phyloP scores from a whole-genome alignment of 2,797 vertebrate genomes.

The Eulemur coronatus region DNA sequence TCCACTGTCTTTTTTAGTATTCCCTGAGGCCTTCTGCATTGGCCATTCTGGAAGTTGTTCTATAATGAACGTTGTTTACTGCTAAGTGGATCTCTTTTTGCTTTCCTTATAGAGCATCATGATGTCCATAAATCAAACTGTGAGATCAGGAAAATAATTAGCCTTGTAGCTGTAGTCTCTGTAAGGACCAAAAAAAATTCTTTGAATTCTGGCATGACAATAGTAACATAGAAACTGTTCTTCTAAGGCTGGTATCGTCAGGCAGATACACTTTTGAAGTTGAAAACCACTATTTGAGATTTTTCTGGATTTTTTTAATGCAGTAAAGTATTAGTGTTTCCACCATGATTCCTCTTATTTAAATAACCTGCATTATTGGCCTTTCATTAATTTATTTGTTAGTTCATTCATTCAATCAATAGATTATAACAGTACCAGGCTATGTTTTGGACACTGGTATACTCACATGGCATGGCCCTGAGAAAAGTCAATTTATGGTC shows the following conservation, averaged over 20 bases:
- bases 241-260: not conserved
- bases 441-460: not conserved
- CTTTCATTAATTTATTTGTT: not conserved
- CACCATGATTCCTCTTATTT: not conserved
- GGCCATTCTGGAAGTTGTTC: not conserved
- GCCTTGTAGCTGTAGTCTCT: not conserved
- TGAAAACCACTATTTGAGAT: not conserved
- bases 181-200: not conserved
- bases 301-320: not conserved
- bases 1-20: not conserved
- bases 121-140: conserved; percentile 40
- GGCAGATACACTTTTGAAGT: not conserved
- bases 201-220: not conserved
- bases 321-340: not conserved
- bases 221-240: not conserved
- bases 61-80: conserved; percentile 40
- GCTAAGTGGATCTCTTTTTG: not conserved
- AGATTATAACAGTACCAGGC: not conserved
- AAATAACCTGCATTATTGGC: not conserved
- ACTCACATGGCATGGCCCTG: not conserved
- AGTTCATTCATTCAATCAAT: not conserved
- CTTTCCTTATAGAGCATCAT: not conserved
- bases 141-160: conserved; percentile 51
- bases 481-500: not conserved
- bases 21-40: not conserved